Conservation (phyloP, 2,113 vertebrate genomes). For the Collichthys lucidus region DNA sequence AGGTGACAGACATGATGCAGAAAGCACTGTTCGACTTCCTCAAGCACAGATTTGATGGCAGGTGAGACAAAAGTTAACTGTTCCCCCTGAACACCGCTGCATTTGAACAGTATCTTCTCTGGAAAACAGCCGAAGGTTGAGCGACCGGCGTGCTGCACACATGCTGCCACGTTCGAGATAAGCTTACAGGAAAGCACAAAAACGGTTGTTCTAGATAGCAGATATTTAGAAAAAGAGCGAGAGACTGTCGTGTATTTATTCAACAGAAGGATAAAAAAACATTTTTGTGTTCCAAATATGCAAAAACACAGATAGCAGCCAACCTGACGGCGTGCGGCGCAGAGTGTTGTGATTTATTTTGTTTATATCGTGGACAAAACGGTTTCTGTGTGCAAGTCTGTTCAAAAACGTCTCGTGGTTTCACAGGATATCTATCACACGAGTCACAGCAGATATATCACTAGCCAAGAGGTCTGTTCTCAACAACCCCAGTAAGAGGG, state of each 20-base stretch:
- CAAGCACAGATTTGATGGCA: conserved; percentile 97
- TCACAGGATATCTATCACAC: conserved; percentile 94
- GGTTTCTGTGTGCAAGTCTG: neutral
- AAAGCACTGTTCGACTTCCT: conserved; percentile 97
- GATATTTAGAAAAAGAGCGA: conserved; percentile 3
- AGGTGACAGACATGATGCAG: conserved; percentile 99
- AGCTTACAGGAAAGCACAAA: neutral
- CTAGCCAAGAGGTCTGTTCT: conserved; percentile 95
- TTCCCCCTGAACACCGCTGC: no score
- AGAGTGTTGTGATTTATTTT: neutral
- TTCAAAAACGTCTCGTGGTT: neutral
- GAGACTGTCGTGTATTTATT: no score
- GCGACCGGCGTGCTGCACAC: neutral
- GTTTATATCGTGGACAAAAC: no score
- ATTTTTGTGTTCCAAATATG: no score
- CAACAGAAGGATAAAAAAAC: no score
- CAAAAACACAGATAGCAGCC: neutral
- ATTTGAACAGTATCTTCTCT: neutral
- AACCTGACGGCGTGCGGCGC: neutral
- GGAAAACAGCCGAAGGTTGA: neutral
- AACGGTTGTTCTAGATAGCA: neutral
- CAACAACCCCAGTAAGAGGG: conserved; percentile 97
- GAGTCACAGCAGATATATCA: conserved; percentile 95
- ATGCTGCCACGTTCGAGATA: no score
- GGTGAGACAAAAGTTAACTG: conserved; percentile 80